Base-by-base conservation (phyloP, 2,797 vertebrate genomes). In the Fringilla coelebs region DNA sequence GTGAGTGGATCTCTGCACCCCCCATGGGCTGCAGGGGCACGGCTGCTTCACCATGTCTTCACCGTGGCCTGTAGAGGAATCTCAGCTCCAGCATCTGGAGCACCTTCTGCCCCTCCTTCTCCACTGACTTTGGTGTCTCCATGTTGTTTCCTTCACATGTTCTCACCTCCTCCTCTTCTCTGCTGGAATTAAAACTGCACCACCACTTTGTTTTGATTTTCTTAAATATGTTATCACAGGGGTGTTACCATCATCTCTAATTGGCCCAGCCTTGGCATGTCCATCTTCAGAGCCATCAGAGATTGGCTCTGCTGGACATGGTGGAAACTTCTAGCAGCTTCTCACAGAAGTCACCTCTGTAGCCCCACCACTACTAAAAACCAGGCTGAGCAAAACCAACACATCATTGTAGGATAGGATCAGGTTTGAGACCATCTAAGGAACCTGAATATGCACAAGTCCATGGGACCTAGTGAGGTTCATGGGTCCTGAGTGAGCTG, bases 31-130 rank as follows among this genome's bases (percentile, higher is more conserved):
- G 29, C 63, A 40, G 29, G 18, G 62, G 3, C 5, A 57, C 14
- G 28, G 34, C 43, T 68, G 9, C 12, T 18, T 58, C 43, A 48
- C 22, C 18, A 14, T 40, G 18, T 40, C 34, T 6, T 79, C 8
- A 48, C 34, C 24, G 40, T 0, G 0, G 24, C 41, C 52, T 58
- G 29, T 24, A 49, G 45, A 34, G 54, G 16, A 80, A 58, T 49
- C 43, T 40, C 0, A 0, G 31, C 36, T 60, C 24, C 1, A 1
- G 24, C 0, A 0, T 36, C 7, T 68, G 45, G 31, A 68, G 6
- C 31, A 29, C 19, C 43, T 58, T 16, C 31, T 58, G 3, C 25
- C 43, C 31, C 54, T 49, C 16, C 13, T 58, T 40, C 19, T 41
- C 2, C 10, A 29, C 19, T 34, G 77, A 49, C 25, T 16, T 68